Percentiles rank a stretch among this genome's conserved stretches.
phyloP scores from a whole-genome alignment of 2,888 invertebrate genomes.

The Phorcus lineatus region DNA sequence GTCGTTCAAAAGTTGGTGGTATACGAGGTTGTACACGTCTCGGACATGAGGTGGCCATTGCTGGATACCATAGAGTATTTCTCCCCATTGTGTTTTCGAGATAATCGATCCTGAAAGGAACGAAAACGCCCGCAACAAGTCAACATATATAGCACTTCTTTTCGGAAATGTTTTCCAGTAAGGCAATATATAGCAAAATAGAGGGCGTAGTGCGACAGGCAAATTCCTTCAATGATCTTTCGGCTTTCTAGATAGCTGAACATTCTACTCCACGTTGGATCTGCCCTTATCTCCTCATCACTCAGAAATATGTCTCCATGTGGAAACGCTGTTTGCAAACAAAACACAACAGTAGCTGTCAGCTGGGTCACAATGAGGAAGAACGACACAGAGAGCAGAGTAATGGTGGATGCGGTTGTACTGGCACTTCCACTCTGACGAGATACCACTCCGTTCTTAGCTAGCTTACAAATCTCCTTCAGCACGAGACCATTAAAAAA shows the following conservation, averaged over 20 bases:
- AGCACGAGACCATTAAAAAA: slow-evolving; percentile 66
- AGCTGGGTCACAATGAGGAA: slow-evolving; percentile 68
- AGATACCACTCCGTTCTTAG: slow-evolving; percentile 42
- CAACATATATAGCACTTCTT: slow-evolving; percentile 40
- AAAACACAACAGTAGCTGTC: slow-evolving; percentile 63
- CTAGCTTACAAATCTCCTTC: slow-evolving; percentile 58
- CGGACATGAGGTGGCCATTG: slow-evolving; percentile 42
- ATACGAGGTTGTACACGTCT: slow-evolving; percentile 40
- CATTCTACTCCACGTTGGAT: slow-evolving; percentile 58
- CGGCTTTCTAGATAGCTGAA: slow-evolving; percentile 53
- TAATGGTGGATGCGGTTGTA: slow-evolving; percentile 65
- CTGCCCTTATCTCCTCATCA: slow-evolving; percentile 52
- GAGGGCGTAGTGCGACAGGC: slow-evolving; percentile 70
- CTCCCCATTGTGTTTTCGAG: slow-evolving; percentile 35
- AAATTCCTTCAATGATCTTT: slow-evolving; percentile 64
- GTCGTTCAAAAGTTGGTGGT: slow-evolving; percentile 41
- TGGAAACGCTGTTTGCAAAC: slow-evolving; percentile 45
- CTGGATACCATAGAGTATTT: slow-evolving; percentile 47
- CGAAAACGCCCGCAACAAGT: slow-evolving; percentile 39
- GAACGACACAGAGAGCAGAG: slow-evolving; percentile 68
- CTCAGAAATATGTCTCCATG: slow-evolving; percentile 49
- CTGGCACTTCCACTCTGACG: slow-evolving; percentile 43
- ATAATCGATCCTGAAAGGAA: slow-evolving; percentile 26
- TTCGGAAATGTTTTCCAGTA: slow-evolving; percentile 66
- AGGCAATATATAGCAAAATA: slow-evolving; percentile 66